phyloP scores from a whole-genome alignment of 2,113 vertebrate genomes.

The Galeopterus variegatus region DNA sequence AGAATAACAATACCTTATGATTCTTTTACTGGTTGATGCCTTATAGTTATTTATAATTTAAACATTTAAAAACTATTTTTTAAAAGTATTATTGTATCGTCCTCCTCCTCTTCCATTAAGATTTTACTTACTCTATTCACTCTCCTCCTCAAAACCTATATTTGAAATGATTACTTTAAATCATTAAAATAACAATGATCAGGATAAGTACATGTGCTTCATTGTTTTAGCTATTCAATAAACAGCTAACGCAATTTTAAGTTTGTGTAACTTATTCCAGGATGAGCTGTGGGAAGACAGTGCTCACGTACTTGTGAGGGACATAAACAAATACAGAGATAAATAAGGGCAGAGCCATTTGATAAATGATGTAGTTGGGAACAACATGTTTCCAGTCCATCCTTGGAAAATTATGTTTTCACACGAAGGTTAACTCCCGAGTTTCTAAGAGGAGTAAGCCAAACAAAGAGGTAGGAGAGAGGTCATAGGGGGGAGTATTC shows the following conservation, averaged over 20 bases:
- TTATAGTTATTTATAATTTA: neutral
- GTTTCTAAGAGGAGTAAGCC: neutral
- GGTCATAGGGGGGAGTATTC: neutral
- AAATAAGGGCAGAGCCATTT: neutral
- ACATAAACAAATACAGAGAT: slow-evolving; percentile 3
- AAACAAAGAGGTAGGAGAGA: neutral
- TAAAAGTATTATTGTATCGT: neutral
- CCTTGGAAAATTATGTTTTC: neutral
- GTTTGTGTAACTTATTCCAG: neutral
- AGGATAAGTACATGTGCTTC: neutral
- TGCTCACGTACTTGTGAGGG: neutral
- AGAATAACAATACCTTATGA: neutral
- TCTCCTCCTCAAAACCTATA: neutral
- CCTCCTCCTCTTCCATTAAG: neutral
- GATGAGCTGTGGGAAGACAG: neutral
- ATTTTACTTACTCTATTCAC: neutral
- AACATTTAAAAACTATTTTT: neutral
- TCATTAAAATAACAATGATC: neutral
- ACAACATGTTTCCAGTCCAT: neutral
- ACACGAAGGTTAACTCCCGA: neutral
- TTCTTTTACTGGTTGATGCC: neutral
- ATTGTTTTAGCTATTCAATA: neutral
- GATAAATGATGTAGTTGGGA: neutral
- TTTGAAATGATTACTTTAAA: neutral
- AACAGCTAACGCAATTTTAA: neutral